These are phyloP conservation scores for Adelphocoris suturalis DNA, from an alignment of 2,888 invertebrate species.

Conservation along the genomic window DNA sequence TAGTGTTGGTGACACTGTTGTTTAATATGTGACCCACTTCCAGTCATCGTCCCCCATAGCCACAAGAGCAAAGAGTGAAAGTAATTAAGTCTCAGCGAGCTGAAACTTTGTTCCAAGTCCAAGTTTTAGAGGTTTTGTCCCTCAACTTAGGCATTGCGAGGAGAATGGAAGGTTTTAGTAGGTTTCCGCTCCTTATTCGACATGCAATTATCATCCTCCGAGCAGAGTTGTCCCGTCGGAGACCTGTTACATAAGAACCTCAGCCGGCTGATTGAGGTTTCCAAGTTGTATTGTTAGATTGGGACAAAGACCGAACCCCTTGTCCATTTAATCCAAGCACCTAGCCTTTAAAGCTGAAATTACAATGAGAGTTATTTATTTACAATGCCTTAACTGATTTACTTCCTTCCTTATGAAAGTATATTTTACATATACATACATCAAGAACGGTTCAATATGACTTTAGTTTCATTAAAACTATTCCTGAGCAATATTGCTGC, in stretches of 20 bases:
- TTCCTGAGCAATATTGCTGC: too few species aligned
- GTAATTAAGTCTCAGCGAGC: constrained; percentile 49
- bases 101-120: constrained; percentile 37
- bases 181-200: constrained; percentile 18
- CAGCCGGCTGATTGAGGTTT: not conserved
- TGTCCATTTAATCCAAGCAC: not conserved
- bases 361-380: not conserved
- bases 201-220: not conserved
- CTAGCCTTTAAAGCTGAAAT: not conserved
- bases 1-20: constrained; percentile 31
- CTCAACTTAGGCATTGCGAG: not conserved
- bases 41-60: not conserved
- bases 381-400: too few species aligned
- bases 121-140: constrained; percentile 58
- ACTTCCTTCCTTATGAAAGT: too few species aligned
- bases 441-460: too few species aligned
- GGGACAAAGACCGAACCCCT: not conserved
- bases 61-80: constrained; percentile 44
- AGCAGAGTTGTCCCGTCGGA: not conserved
- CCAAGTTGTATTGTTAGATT: not conserved
- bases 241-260: not conserved
- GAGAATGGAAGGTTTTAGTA: not conserved
- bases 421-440: too few species aligned
- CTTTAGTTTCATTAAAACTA: too few species aligned
- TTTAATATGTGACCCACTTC: constrained; percentile 59